Base-by-base conservation (phyloP, 2,888 invertebrate species). In the Mythimna pallens region DNA sequence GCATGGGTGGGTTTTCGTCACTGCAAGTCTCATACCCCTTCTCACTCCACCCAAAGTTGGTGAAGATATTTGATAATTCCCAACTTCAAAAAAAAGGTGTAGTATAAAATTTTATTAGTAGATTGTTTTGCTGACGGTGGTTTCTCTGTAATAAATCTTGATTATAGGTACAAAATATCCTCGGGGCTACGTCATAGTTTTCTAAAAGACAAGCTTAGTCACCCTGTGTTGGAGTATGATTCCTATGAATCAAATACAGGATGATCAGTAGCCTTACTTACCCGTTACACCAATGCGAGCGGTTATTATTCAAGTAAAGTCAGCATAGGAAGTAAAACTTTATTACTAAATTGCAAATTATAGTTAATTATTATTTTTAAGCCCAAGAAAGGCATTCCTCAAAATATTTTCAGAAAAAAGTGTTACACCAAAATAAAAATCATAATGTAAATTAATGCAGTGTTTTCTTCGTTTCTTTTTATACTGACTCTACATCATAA, bases 401-500 rank as follows among this genome's bases (percentile, higher is more conserved):
- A 22, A 50, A 17, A 6, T 3, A 62, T 22, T 50, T 3, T 47
- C 12, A 20, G 3, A 17, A 57, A 3, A 55, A 3, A 17, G 7
- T 22, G 5, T 9, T 52, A 17, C 1, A 30, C 17, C 25, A 14
- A 17, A 30, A 10, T 17, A 17, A 4, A 22, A 22, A 22, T 52
- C 2, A 3, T n/a, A 7, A 1, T 3, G n/a, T 50, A 14, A 61
- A 43, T 54, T 3, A 43, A 14, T 12, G 7, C 2, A 25, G 63
- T 14, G 3, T 20, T 30, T 9, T 59, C 0, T 36, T 61, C 12
- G 36, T 25, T 36, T 3, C n/a, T 36, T 66, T 66, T 30, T 25
- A 47, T 67, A 22, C 67, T 20, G 12, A 52, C 71, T 52, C 43
- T 30, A 65, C 34, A 58, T 73, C 25, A 73, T 66, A 73, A 52